A percentile compares a stretch with the other conserved stretches of the same genome.
phyloP scores from a whole-genome alignment of 2,113 vertebrate genomes.

The Catharus bicknelli region DNA sequence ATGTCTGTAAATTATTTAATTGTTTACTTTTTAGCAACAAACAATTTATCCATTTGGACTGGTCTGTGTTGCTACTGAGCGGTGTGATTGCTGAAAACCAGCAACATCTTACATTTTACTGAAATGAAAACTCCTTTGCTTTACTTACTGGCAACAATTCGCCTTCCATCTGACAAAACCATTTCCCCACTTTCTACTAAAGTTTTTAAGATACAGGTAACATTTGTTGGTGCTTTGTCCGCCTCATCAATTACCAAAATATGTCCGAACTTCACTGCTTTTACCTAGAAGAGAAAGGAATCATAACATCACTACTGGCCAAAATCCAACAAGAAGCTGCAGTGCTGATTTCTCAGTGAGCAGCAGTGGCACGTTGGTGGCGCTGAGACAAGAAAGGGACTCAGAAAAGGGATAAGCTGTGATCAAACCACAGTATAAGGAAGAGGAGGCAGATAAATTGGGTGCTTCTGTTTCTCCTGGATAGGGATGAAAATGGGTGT shows the following conservation, averaged over 20 bases:
- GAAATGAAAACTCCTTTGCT: background rate
- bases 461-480: background rate
- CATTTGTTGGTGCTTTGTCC: slow-evolving; percentile 97
- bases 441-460: background rate
- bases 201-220: slow-evolving; percentile 96
- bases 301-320: background rate
- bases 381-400: background rate
- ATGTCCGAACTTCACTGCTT: slow-evolving; percentile 90
- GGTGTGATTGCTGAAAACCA: background rate
- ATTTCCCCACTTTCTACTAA: slow-evolving; percentile 97
- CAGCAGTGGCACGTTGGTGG: accelerated
- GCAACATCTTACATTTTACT: background rate
- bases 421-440: background rate
- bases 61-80: background rate
- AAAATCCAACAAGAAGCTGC: background rate
- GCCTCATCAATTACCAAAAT: slow-evolving; percentile 94
- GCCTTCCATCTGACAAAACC: slow-evolving; percentile 93
- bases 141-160: slow-evolving; percentile 89
- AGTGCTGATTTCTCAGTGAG: background rate
- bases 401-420: background rate
- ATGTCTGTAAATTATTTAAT: background rate
- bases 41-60: background rate
- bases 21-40: background rate
- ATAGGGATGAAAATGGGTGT: background rate
- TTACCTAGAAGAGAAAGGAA: slow-evolving; percentile 82